These are phyloP conservation scores for Ophioderma brevispina DNA, from an alignment of 35 echinoderm and acorn worm genomes.

Conservation along the genomic window DNA sequence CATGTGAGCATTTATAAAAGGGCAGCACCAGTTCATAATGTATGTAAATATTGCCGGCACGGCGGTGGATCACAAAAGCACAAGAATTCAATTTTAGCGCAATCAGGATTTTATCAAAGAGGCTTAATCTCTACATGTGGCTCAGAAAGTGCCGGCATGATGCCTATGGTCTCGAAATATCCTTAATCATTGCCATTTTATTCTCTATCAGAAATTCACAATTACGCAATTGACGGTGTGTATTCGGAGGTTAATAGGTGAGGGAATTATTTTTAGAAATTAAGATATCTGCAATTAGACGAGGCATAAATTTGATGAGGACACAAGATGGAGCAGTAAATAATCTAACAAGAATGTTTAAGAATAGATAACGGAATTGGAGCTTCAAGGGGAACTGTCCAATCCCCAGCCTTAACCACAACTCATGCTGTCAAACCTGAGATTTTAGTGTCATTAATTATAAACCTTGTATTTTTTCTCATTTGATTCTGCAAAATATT, in stretches of 20 bases:
- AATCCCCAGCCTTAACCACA: too few species aligned
- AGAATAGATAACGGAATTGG: too few species aligned
- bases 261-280: too few species aligned
- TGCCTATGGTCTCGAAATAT: neutral
- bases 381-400: too few species aligned
- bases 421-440: too few species aligned
- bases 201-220: neutral
- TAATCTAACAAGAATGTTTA: too few species aligned
- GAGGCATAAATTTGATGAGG: too few species aligned
- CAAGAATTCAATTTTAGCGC: constrained; percentile 2
- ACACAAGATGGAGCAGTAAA: too few species aligned
- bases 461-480: too few species aligned
- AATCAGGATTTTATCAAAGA: constrained; percentile 7
- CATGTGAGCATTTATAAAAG: neutral
- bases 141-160: neutral
- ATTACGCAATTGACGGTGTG: neutral
- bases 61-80: neutral
- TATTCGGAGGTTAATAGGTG: neutral
- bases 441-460: too few species aligned
- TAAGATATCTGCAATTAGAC: too few species aligned
- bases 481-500: too few species aligned
- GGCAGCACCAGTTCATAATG: neutral
- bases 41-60: neutral
- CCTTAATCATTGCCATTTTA: neutral
- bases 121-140: neutral